Evolutionary conservation across 2,888 invertebrate species (phyloP), one percentile per base, ranked within the genome.

Genomic region (Scaptomyza parva): DNA sequence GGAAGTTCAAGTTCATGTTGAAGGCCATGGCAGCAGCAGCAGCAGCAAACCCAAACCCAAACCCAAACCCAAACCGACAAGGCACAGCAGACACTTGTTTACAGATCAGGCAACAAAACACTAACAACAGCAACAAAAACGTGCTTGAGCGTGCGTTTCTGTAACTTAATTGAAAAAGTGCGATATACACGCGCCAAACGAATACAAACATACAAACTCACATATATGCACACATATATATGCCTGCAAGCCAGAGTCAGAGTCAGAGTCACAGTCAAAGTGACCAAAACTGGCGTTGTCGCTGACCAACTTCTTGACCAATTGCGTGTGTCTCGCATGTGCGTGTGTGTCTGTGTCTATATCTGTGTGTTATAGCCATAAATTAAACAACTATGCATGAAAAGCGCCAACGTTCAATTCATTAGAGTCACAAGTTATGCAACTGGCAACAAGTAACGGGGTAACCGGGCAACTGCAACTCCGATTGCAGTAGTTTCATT

Each of bases 111-210:
- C 66, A 60, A 52, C 20, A 28, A 47, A 60, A 54, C 48, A 35
- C 41, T 11, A 40, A 12, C 14, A 26, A 28, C 0, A 18, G 12
- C 41, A 62, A 35, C 52, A 39, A 63, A 80, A 82, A 84, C 87
- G 82, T 86, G 87, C 78, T 62, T 58, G 87, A 72, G 63, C 80
- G 81, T 82, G 82, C 82, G 82, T 87, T 87, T 87, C n/a, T 85
- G 84, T 78, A 83, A 80, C 63, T 80, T 86, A 85, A 84, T 84
- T 86, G 86, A 84, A 86, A 88, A 84, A 88, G 83, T 83, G 87
- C 82, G 82, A 84, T 73, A 87, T 77, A 87, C 86, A 86, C 86
- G 86, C 86, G 86, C 77, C 79, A 82, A 61, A 60, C 59, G 51
- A 7, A 6, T 60, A 61, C 57, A n/a, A n/a, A n/a, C n/a, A n/a